Evolutionary conservation across 1,140 invertebrate species (phyloP).

Genomic region (Teleogryllus occipitalis): DNA sequence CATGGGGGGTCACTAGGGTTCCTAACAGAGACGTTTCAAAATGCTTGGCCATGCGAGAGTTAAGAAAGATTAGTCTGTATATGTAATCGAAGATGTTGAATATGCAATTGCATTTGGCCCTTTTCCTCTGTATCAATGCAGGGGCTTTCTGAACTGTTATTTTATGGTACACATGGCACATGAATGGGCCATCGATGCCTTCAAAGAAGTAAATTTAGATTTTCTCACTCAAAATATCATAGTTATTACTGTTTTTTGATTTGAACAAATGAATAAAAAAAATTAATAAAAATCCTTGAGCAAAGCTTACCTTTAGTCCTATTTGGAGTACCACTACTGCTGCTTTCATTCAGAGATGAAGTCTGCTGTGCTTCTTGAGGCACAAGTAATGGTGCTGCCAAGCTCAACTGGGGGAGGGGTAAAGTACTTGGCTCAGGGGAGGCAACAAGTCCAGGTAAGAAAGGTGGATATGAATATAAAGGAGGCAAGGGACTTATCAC

Average conservation of each 20-base stretch:
- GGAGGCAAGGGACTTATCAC: background rate
- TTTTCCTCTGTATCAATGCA: too few relatives aligned
- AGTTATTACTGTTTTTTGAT: background rate
- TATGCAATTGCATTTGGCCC: too few relatives aligned
- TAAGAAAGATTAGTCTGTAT: too few relatives aligned
- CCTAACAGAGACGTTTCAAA: too few relatives aligned
- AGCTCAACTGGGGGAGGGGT: slow-evolving; percentile 9
- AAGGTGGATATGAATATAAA: slow-evolving; percentile 1
- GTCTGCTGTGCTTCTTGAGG: background rate
- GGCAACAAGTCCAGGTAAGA: slow-evolving; percentile 3
- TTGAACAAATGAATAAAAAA: background rate
- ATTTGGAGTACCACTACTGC: slow-evolving; percentile 10
- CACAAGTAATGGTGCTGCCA: background rate
- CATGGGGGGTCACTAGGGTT: too few relatives aligned
- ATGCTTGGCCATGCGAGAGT: too few relatives aligned
- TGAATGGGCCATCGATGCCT: too few relatives aligned
- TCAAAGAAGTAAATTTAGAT: too few relatives aligned
- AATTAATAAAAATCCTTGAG: background rate
- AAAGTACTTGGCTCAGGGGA: slow-evolving; percentile 18
- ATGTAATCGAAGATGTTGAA: too few relatives aligned
- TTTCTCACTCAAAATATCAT: too few relatives aligned
- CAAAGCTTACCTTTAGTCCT: slow-evolving; percentile 5
- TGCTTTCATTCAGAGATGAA: background rate
- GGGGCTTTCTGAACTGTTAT: too few relatives aligned
- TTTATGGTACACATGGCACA: too few relatives aligned